A percentile compares a stretch with the other conserved stretches of the same genome.
phyloP scores from a whole-genome alignment of 2,888 invertebrate genomes.

The Luffia ferchaultella region DNA sequence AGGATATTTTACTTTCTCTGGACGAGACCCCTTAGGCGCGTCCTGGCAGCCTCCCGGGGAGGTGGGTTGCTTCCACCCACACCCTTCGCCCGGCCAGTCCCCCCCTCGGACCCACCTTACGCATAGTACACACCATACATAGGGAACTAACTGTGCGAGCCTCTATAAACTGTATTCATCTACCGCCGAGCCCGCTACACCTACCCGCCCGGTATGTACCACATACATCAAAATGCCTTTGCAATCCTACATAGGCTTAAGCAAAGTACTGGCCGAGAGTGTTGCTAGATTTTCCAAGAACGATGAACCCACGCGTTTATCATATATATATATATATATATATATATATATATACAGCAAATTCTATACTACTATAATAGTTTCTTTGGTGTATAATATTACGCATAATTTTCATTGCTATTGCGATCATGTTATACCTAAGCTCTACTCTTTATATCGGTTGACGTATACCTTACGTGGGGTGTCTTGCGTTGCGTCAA shows the following conservation, averaged over 20 bases:
- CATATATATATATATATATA: conserved; percentile 40
- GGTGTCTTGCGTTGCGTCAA: background rate
- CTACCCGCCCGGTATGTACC: background rate
- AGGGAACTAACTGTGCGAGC: conserved; percentile 58
- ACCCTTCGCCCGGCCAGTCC: conserved; percentile 23
- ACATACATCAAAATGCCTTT: background rate
- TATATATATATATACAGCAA: conserved; percentile 53
- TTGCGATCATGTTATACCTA: no score
- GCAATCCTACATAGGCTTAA: background rate
- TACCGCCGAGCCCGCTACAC: background rate
- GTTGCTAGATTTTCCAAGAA: no score
- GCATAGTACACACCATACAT: conserved; percentile 57
- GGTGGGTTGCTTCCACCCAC: conserved; percentile 13
- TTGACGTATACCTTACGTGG: background rate
- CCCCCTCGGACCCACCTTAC: conserved; percentile 40
- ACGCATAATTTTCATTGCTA: no score
- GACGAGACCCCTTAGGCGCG: conserved; percentile 56
- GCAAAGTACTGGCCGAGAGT: background rate
- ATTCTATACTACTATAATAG: no score
- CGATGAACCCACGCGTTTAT: no score
- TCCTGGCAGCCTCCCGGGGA: conserved; percentile 31
- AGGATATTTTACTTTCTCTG: conserved; percentile 66
- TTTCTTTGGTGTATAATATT: no score
- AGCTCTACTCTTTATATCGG: no score
- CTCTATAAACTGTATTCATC: conserved; percentile 53